A percentile compares a stretch with the other conserved stretches of the same genome.
Evolutionary conservation across 2,797 vertebrate genomes (phyloP).

Genomic region (Saxicola maurus): DNA sequence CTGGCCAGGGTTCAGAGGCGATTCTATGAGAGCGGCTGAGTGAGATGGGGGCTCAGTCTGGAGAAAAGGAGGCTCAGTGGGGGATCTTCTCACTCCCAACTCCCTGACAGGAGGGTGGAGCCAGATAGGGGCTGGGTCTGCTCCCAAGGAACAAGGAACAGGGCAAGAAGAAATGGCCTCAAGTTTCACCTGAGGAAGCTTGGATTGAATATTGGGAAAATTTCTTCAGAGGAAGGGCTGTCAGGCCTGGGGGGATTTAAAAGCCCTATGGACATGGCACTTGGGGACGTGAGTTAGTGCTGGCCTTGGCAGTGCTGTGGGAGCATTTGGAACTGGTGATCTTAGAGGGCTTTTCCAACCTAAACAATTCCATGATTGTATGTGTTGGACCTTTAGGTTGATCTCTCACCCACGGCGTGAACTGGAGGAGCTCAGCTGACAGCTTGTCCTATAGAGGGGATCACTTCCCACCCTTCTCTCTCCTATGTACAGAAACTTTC

Average conservation of each 20-base stretch:
- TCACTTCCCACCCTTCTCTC: neutral
- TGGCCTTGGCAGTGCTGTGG: neutral
- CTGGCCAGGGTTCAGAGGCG: neutral
- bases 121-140: accelerated
- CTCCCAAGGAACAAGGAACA: neutral
- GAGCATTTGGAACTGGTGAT: neutral
- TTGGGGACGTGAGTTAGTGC: accelerated
- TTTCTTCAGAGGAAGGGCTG: neutral
- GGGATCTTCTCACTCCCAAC: neutral
- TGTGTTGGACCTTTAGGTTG: neutral
- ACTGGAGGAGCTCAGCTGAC: neutral
- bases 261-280: neutral
- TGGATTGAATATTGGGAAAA: neutral
- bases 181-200: neutral
- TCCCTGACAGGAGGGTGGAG: neutral
- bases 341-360: neutral
- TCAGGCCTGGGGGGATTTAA: accelerated
- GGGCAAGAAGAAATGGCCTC: neutral
- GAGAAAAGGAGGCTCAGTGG: neutral
- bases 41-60: neutral
- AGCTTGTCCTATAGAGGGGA: neutral
- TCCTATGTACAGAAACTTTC: neutral
- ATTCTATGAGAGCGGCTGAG: neutral
- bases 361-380: neutral
- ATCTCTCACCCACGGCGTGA: accelerated